Percentiles rank a stretch among this genome's conserved stretches.
Evolutionary conservation across 2,113 vertebrate species (phyloP).

Genomic region (Actinemys pallida): DNA sequence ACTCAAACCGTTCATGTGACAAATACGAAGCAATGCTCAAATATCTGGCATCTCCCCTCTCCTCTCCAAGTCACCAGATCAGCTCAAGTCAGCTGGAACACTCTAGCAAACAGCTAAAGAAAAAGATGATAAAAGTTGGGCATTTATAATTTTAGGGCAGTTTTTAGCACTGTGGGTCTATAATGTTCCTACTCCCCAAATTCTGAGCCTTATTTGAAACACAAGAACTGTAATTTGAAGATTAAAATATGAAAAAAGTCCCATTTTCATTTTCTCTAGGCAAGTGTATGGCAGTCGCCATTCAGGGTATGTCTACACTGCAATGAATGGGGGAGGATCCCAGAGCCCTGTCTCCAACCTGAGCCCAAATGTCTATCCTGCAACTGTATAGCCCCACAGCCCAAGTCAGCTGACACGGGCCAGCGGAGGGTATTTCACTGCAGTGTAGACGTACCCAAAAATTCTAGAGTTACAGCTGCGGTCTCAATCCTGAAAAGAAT

Average conservation of each 20-base stretch:
- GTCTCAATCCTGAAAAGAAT: slow-evolving; percentile 14
- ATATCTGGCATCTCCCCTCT: slow-evolving; percentile 6
- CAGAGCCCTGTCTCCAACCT: neutral
- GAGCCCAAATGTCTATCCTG: neutral
- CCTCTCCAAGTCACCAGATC: neutral
- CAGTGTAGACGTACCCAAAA: neutral
- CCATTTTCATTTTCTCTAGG: neutral
- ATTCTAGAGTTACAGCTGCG: neutral
- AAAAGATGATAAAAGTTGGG: neutral
- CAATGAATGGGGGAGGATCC: neutral
- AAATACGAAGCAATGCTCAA: slow-evolving; percentile 31
- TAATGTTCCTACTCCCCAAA: neutral
- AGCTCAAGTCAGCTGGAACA: slow-evolving; percentile 35
- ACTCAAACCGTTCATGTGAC: slow-evolving; percentile 34
- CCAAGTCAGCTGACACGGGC: neutral
- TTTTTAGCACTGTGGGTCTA: neutral
- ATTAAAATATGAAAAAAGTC: neutral
- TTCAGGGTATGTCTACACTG: neutral
- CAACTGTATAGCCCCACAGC: neutral
- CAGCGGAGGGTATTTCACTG: neutral
- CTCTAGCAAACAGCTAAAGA: neutral
- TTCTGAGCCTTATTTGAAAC: neutral
- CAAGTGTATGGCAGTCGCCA: neutral
- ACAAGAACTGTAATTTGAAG: neutral
- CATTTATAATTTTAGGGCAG: neutral